Percentiles rank a stretch among this genome's conserved stretches.
Conservation (phyloP, 2,113 vertebrate genomes). For the Trogon melanurus region DNA sequence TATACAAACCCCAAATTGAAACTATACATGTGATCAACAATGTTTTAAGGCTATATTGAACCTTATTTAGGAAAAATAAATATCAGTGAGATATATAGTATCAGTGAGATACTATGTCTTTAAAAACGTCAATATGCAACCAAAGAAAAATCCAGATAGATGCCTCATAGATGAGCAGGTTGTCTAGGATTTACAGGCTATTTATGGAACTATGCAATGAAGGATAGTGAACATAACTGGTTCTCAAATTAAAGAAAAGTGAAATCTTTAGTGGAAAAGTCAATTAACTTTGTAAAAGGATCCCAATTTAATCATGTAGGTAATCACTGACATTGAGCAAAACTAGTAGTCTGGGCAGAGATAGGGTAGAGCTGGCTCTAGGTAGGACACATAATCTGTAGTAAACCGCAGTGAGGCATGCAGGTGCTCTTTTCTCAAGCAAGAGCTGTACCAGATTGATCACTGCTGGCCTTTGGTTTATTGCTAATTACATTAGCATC, state of each 20-base stretch:
- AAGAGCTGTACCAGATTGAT: not conserved
- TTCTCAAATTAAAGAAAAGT: not conserved
- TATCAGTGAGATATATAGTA: no score
- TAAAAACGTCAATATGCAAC: not conserved
- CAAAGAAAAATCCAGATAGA: not conserved
- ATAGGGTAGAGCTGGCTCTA: not conserved
- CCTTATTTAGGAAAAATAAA: not conserved
- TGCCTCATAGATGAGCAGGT: not conserved
- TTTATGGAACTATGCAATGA: not conserved
- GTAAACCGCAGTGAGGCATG: not conserved
- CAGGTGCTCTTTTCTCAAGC: not conserved
- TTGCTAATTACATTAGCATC: not conserved
- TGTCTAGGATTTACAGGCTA: not conserved
- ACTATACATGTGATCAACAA: not conserved
- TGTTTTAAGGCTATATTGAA: not conserved
- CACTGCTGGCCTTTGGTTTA: not conserved
- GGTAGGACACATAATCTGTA: not conserved
- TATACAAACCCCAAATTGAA: not conserved
- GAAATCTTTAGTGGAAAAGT: not conserved
- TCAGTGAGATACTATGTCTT: not conserved
- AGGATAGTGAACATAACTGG: not conserved
- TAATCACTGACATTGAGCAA: not conserved
- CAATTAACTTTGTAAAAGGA: not conserved
- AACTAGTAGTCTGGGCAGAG: not conserved
- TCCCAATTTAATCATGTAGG: not conserved